A percentile compares a stretch with the other conserved stretches of the same genome.
phyloP scores from a whole-genome alignment of 2,888 invertebrate genomes.

The Pristionchus fissidentatus region DNA sequence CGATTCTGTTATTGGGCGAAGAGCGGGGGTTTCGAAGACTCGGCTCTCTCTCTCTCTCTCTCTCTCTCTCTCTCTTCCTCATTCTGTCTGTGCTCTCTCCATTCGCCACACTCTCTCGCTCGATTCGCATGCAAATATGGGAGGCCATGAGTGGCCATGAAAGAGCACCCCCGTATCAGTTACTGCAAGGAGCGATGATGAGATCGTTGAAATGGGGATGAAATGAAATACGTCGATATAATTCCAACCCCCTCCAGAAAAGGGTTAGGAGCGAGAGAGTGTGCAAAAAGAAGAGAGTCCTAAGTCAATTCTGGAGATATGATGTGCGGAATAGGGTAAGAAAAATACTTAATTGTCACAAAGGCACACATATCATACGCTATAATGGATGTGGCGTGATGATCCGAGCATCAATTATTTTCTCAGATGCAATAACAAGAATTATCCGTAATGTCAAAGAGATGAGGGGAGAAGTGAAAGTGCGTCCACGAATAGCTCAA shows the following conservation, averaged over 20 bases:
- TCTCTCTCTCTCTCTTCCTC: constrained; percentile 36
- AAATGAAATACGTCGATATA: neutral
- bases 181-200: too few relatives aligned
- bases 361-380: too few relatives aligned
- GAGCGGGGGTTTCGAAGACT: constrained; percentile 7
- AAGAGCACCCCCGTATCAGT: constrained; percentile 17
- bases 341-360: too few relatives aligned
- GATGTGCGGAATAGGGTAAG: neutral
- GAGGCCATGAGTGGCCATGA: constrained; percentile 5
- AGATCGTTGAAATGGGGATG: too few relatives aligned
- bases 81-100: too few relatives aligned
- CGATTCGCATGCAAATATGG: constrained; percentile 16
- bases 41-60: too few relatives aligned
- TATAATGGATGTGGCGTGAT: too few relatives aligned
- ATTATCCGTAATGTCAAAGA: too few relatives aligned
- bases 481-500: too few relatives aligned
- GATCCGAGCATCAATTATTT: too few relatives aligned
- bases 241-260: neutral
- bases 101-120: neutral
- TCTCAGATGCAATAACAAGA: too few relatives aligned
- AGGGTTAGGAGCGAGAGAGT: neutral
- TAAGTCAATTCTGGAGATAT: neutral
- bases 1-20: constrained; percentile 40
- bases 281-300: neutral
- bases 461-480: too few relatives aligned